phyloP scores from a whole-genome alignment of 1,140 invertebrate genomes.

The Chelonus insularis region DNA sequence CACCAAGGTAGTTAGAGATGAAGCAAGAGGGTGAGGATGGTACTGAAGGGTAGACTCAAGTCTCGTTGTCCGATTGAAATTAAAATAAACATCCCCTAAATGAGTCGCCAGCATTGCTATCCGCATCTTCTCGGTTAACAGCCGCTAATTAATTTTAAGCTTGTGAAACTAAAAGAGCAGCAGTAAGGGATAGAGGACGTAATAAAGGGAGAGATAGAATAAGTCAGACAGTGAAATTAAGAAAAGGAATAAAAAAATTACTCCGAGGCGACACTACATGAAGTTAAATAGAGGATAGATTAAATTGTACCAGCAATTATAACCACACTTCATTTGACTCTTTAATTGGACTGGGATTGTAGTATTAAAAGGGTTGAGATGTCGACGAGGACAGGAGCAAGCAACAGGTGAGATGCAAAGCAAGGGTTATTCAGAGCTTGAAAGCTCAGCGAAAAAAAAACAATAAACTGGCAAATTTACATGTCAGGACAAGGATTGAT shows the following conservation, averaged over 20 bases:
- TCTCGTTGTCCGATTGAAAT: conserved; percentile 42
- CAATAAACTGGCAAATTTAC: too few species aligned
- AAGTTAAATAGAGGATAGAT: too few species aligned
- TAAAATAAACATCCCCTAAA: conserved; percentile 58
- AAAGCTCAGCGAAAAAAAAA: too few species aligned
- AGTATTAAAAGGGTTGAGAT: not conserved
- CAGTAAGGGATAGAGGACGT: conserved; percentile 43
- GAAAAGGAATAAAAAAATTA: too few species aligned
- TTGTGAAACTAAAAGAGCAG: too few species aligned
- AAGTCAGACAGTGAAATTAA: too few species aligned
- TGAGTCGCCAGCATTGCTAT: conserved; percentile 46
- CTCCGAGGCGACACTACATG: conserved; percentile 32
- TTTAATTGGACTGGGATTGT: too few species aligned
- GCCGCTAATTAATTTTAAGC: conserved; percentile 56
- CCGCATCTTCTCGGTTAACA: conserved; percentile 35
- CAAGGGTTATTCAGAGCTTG: conserved; percentile 57
- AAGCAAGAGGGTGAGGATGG: not conserved
- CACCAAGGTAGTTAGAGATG: conserved; percentile 31
- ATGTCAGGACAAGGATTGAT: too few species aligned
- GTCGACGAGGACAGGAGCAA: conserved; percentile 50
- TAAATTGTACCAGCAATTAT: too few species aligned
- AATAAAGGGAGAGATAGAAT: not conserved
- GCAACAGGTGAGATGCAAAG: conserved; percentile 61
- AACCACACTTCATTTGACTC: too few species aligned
- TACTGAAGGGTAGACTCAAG: not conserved